A percentile compares a stretch with the other conserved stretches of the same genome.
Evolutionary conservation across 2,113 vertebrate genomes (phyloP).

Genomic region (Hystrix cristata): DNA sequence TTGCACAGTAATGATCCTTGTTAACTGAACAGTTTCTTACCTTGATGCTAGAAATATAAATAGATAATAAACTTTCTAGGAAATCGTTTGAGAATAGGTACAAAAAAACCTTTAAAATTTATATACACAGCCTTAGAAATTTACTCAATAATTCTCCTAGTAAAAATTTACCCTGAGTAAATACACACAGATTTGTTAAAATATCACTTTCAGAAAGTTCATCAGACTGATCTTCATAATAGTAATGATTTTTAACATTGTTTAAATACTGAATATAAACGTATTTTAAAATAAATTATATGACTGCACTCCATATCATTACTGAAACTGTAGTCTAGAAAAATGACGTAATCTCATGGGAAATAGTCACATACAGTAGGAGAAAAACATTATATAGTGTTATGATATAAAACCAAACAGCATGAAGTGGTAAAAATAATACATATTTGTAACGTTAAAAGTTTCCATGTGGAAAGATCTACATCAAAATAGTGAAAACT

Average conservation of each 20-base stretch:
- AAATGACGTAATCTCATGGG: not conserved
- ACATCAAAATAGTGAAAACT: not conserved
- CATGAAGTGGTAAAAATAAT: not conserved
- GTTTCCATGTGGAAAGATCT: not conserved
- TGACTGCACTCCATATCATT: not conserved
- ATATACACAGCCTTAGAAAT: not conserved
- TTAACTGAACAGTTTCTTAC: not conserved
- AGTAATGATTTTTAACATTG: not conserved
- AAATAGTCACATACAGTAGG: not conserved
- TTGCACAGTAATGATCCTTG: not conserved
- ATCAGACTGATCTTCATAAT: not conserved
- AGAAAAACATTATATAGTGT: not conserved
- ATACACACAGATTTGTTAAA: not conserved
- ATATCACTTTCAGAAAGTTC: constrained; percentile 17
- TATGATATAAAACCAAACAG: not conserved
- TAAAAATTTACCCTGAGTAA: constrained; percentile 5
- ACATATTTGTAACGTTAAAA: not conserved
- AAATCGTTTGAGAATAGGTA: not conserved
- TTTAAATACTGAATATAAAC: not conserved
- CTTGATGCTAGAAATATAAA: not conserved
- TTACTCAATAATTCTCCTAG: not conserved
- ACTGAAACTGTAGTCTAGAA: constrained; percentile 13
- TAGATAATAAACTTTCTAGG: not conserved
- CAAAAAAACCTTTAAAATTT: not conserved
- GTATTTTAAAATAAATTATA: not conserved